These are phyloP conservation scores for Heliconius erato DNA, from an alignment of 2,888 invertebrate genomes.

Conservation along the genomic window DNA sequence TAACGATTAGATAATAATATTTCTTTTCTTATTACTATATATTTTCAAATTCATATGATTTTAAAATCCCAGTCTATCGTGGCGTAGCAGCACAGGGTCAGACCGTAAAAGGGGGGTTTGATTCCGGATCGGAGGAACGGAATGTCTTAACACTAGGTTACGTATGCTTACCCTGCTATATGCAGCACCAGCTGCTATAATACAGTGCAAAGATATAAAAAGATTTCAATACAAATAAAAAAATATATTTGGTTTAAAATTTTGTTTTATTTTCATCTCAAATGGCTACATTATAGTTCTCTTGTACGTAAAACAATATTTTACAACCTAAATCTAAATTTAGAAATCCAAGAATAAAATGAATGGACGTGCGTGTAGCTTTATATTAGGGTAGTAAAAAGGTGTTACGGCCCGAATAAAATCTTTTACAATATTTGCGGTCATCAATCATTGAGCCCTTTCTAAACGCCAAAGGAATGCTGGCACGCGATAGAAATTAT, in stretches of 20 bases:
- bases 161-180: too few species aligned
- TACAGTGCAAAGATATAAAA: too few species aligned
- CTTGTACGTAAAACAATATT: not conserved
- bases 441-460: conserved; percentile 45
- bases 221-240: too few species aligned
- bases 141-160: too few species aligned
- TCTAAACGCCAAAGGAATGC: conserved; percentile 34
- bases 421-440: conserved; percentile 41
- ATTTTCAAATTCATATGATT: too few species aligned
- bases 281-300: not conserved
- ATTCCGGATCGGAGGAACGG: too few species aligned
- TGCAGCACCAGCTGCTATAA: too few species aligned
- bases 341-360: conserved; percentile 22
- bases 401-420: conserved; percentile 35
- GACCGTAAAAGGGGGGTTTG: too few species aligned
- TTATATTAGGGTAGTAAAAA: conserved; percentile 32
- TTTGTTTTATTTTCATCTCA: not conserved
- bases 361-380: conserved; percentile 30
- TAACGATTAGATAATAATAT: too few species aligned
- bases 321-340: not conserved
- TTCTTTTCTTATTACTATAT: too few species aligned
- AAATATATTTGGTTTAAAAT: not conserved
- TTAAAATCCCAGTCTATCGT: too few species aligned
- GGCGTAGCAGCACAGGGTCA: too few species aligned
- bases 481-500: conserved; percentile 38